These are phyloP conservation scores for Notothenia rossii DNA, from an alignment of 2,113 vertebrate species.

Conservation along the genomic window DNA sequence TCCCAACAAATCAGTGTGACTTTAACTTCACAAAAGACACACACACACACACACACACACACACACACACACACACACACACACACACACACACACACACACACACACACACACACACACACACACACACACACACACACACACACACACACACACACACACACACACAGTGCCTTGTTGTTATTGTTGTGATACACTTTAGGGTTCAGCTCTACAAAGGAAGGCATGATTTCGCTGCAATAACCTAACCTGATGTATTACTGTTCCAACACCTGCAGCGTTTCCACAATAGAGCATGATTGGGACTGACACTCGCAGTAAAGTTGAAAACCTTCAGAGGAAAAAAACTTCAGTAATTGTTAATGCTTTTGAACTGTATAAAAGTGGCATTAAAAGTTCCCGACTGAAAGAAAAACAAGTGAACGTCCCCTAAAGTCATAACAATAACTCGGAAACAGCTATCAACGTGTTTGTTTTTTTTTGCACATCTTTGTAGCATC, in stretches of 20 bases:
- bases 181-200: not conserved
- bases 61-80: not conserved
- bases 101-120: not conserved
- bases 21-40: slow-evolving; percentile 10
- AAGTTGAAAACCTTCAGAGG: not conserved
- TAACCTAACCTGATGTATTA: not conserved
- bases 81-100: not conserved
- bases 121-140: not conserved
- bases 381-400: not conserved
- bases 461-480: no score
- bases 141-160: no score
- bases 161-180: not conserved
- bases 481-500: no score
- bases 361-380: not conserved
- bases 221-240: not conserved
- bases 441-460: no score
- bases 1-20: slow-evolving; percentile 59
- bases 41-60: not conserved
- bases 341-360: not conserved
- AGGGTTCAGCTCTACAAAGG: not conserved
- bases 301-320: not conserved
- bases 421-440: no score
- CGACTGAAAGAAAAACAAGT: no score
- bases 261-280: slow-evolving; percentile 3
- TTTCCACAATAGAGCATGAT: not conserved